Evolutionary conservation across 1,140 invertebrate species (phyloP).

Genomic region (Caenorhabditis remanei): DNA sequence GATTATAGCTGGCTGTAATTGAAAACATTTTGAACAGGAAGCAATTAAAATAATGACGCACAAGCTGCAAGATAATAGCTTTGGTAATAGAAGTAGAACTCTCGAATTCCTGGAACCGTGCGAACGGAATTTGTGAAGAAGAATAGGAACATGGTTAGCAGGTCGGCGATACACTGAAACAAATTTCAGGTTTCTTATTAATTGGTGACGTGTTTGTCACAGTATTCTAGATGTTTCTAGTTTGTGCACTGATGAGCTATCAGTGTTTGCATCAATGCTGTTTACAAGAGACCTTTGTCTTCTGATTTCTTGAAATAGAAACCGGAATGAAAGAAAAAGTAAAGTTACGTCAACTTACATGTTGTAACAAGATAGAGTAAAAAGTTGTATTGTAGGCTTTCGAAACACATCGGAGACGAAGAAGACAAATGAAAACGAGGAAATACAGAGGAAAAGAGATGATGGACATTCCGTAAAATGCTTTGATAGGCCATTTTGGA

Average conservation of each 20-base stretch:
- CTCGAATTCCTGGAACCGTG: background rate
- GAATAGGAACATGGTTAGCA: slow-evolving; percentile 9
- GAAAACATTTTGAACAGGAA: background rate
- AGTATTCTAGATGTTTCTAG: background rate
- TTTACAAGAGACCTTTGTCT: background rate
- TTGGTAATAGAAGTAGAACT: slow-evolving; percentile 7
- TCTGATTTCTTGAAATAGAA: background rate
- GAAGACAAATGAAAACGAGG: background rate
- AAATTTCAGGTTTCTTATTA: background rate
- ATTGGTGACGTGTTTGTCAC: background rate
- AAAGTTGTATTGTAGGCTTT: slow-evolving; percentile 5
- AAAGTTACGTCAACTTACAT: background rate
- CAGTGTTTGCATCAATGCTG: background rate
- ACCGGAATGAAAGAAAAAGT: background rate
- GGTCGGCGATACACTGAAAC: slow-evolving; percentile 7
- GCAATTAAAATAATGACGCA: background rate
- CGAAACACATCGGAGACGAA: background rate
- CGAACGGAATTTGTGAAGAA: slow-evolving; percentile 14
- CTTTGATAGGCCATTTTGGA: slow-evolving; percentile 4
- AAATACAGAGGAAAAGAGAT: background rate
- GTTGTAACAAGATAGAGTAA: background rate
- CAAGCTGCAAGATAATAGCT: slow-evolving; percentile 13
- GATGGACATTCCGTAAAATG: slow-evolving; percentile 10
- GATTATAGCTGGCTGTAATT: slow-evolving; percentile 1
- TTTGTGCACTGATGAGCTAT: background rate